Conservation (phyloP, 2,888 invertebrate species). For the Tuberolachnus salignus region DNA sequence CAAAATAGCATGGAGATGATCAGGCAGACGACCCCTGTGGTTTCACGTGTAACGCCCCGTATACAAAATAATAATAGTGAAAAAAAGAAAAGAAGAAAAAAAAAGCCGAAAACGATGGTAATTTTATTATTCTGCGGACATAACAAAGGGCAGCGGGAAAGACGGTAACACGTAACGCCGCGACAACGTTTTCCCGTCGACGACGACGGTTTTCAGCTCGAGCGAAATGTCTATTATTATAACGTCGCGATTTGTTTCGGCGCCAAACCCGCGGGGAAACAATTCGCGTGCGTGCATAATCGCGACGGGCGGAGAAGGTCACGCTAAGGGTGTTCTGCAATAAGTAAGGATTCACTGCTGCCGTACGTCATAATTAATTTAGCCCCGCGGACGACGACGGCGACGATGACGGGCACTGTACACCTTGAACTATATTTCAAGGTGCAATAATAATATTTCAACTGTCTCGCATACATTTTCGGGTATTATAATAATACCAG, state of each 20-base stretch:
- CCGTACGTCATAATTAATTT: constrained; percentile 9
- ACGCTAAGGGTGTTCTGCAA: constrained; percentile 6
- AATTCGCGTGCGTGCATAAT: neutral
- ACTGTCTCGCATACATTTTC: no score
- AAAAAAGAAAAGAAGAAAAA: no score
- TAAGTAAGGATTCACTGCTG: constrained; percentile 16
- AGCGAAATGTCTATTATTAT: constrained; percentile 29
- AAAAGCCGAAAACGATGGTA: no score
- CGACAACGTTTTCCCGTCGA: neutral
- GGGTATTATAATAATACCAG: no score
- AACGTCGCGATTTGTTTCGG: constrained; percentile 22
- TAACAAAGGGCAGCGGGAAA: no score
- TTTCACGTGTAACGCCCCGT: no score
- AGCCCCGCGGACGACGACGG: neutral
- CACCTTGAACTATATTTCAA: neutral
- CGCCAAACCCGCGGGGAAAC: constrained; percentile 25
- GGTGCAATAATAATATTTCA: no score
- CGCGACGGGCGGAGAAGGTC: constrained; percentile 2
- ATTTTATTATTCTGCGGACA: no score
- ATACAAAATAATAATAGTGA: no score
- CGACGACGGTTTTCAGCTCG: neutral
- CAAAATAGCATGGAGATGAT: no score
- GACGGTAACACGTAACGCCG: neutral
- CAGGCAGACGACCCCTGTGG: no score
- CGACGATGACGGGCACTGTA: no score